Evolutionary conservation across 1,140 invertebrate species (phyloP).

Genomic region (Venustaconcha ellipsiformis): DNA sequence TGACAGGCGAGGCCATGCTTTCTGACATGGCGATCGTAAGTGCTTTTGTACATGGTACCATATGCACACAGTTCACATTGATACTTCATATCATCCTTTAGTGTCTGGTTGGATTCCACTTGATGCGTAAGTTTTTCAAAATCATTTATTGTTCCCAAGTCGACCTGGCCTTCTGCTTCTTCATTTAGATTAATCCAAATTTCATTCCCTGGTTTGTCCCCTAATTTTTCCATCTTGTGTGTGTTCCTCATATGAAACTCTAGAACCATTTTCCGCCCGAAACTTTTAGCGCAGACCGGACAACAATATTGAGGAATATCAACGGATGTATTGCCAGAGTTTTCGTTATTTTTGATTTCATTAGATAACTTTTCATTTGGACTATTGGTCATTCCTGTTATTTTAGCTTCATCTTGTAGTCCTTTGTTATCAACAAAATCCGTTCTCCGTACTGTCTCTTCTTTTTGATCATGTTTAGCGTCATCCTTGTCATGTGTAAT

Average conservation of each 20-base stretch:
- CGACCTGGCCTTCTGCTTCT: too few relatives aligned
- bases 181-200: too few relatives aligned
- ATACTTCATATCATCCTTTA: slow-evolving; percentile 14
- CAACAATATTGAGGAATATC: slow-evolving; percentile 25
- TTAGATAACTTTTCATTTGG: background rate
- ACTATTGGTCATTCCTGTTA: background rate
- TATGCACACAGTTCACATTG: slow-evolving; percentile 41
- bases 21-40: slow-evolving; percentile 36
- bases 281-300: slow-evolving; percentile 32
- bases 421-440: background rate
- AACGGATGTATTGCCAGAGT: background rate
- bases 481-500: too few relatives aligned
- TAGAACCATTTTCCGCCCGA: slow-evolving; percentile 33
- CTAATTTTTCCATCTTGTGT: slow-evolving; percentile 22
- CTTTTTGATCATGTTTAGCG: background rate
- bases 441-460: slow-evolving; percentile 4
- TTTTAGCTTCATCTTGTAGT: background rate
- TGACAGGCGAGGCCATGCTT: slow-evolving; percentile 37
- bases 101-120: too few relatives aligned
- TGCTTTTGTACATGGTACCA: slow-evolving; percentile 40
- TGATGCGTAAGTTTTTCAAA: too few relatives aligned
- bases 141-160: too few relatives aligned
- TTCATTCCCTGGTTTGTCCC: too few relatives aligned
- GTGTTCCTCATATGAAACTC: slow-evolving; percentile 35
- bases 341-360: background rate